Evolutionary conservation across 2,113 vertebrate species (phyloP).

Genomic region (Macaca nemestrina): DNA sequence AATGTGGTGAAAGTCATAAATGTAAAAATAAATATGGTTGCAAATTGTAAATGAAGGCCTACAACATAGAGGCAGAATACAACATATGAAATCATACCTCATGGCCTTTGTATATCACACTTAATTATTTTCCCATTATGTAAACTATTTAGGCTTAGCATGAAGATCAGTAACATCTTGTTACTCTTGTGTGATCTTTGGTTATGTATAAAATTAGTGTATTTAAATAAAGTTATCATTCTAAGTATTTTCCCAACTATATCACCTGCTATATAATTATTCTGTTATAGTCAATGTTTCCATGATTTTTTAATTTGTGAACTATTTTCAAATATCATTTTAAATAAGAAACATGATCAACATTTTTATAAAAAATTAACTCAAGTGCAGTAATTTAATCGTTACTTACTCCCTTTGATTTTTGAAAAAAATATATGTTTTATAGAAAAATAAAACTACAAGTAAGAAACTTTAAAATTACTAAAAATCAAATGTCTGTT

Average conservation of each 20-base stretch:
- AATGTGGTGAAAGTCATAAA: neutral
- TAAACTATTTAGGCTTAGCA: neutral
- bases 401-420: neutral
- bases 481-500: neutral
- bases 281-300: neutral
- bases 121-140: neutral
- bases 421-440: neutral
- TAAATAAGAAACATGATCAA: neutral
- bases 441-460: neutral
- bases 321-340: neutral
- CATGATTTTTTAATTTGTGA: neutral
- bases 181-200: neutral
- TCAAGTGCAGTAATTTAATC: neutral
- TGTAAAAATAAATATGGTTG: neutral
- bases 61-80: neutral
- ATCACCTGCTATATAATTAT: neutral
- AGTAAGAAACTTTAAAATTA: neutral
- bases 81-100: neutral
- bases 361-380: neutral
- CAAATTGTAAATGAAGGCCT: neutral
- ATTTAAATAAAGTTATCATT: neutral
- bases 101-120: neutral
- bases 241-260: neutral
- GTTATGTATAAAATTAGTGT: neutral
- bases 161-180: neutral